Evolutionary conservation across 2,113 vertebrate species (phyloP).

Genomic region (Erythrocebus patas): DNA sequence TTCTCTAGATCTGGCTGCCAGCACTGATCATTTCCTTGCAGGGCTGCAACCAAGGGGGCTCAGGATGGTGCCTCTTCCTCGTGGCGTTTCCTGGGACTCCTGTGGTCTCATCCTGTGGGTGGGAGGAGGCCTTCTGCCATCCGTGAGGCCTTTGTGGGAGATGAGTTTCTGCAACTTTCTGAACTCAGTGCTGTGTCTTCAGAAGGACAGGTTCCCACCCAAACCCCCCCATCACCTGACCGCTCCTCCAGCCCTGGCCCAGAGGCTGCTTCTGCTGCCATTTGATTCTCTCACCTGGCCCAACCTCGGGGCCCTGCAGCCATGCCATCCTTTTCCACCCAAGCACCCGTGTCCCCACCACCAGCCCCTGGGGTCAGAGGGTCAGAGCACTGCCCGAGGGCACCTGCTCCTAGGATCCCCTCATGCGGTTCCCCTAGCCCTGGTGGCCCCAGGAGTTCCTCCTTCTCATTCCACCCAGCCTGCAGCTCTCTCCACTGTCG

Average conservation of each 20-base stretch:
- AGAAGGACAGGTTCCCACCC: background rate
- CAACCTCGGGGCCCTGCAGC: background rate
- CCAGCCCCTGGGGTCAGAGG: background rate
- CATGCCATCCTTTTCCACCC: background rate
- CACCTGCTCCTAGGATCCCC: background rate
- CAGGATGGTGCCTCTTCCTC: background rate
- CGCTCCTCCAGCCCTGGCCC: background rate
- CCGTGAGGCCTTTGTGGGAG: rapidly evolving
- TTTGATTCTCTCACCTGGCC: background rate
- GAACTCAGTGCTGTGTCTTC: background rate
- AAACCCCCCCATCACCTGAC: rapidly evolving
- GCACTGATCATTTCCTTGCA: background rate
- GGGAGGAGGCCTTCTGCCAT: background rate
- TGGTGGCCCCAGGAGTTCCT: too few species aligned
- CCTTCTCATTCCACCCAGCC: too few species aligned
- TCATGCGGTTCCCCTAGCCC: background rate
- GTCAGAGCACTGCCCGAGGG: background rate
- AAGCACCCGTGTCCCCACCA: background rate
- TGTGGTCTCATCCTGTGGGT: background rate
- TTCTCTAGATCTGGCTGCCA: background rate
- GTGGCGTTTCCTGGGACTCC: background rate
- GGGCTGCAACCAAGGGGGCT: background rate
- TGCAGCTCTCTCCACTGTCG: background rate
- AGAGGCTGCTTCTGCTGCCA: background rate
- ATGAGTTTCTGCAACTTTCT: background rate